Conservation (phyloP, 2,888 invertebrate species). For the Drosophila subquinaria region DNA sequence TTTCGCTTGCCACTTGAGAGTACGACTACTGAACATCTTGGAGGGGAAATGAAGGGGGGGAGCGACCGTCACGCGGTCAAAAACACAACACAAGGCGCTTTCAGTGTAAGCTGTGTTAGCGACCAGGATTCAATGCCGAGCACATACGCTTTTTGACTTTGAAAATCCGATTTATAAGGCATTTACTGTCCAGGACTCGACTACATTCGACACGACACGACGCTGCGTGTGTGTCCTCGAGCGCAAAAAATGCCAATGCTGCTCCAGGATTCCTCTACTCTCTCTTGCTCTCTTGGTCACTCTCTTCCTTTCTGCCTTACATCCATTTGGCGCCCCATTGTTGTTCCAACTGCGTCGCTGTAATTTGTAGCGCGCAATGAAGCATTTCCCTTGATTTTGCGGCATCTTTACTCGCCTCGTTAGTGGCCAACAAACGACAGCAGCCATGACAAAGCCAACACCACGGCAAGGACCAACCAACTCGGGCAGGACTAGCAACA, state of each 20-base stretch:
- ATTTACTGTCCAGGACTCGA: slow-evolving; percentile 46
- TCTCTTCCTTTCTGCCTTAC: neutral
- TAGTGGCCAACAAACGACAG: slow-evolving; percentile 82
- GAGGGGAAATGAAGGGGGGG: no score
- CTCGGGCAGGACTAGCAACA: slow-evolving; percentile 15
- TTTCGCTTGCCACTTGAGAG: slow-evolving; percentile 59
- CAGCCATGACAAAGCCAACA: slow-evolving; percentile 77
- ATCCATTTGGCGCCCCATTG: slow-evolving; percentile 69
- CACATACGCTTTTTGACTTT: slow-evolving; percentile 81
- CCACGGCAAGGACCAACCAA: slow-evolving; percentile 29
- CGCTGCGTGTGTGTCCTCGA: slow-evolving; percentile 55
- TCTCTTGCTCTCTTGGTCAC: neutral
- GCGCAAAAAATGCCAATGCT: slow-evolving; percentile 52
- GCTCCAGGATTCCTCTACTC: slow-evolving; percentile 16
- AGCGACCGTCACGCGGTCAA: slow-evolving; percentile 47
- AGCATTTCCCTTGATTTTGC: slow-evolving; percentile 83
- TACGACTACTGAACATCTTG: slow-evolving; percentile 16
- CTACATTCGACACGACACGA: slow-evolving; percentile 34
- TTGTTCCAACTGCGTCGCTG: slow-evolving; percentile 81
- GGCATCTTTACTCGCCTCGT: no score
- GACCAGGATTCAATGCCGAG: slow-evolving; percentile 68
- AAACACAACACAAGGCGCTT: slow-evolving; percentile 25
- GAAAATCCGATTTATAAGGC: slow-evolving; percentile 79
- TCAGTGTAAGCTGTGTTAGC: slow-evolving; percentile 13
- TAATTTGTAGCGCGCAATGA: slow-evolving; percentile 83